Percentiles rank a stretch among this genome's conserved stretches.
phyloP scores from a whole-genome alignment of 2,113 vertebrate genomes.

The Tetrax tetrax region DNA sequence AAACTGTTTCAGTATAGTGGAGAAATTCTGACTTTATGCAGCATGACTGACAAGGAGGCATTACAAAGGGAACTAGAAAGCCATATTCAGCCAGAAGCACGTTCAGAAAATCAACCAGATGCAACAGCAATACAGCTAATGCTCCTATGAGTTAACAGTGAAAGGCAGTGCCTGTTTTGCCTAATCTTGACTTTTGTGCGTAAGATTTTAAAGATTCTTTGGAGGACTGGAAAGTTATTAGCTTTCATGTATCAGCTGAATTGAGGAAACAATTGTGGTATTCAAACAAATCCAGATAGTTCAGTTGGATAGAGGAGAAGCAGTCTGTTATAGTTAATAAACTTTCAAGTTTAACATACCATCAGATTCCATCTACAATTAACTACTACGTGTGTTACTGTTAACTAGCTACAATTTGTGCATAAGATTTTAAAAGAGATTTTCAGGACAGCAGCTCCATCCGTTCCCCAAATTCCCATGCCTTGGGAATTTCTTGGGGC shows the following conservation, averaged over 20 bases:
- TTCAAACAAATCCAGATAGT: constrained; percentile 50
- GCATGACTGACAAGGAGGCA: not conserved
- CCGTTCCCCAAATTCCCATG: not conserved
- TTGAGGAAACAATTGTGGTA: constrained; percentile 54
- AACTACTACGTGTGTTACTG: constrained; percentile 6
- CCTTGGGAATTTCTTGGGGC: not conserved
- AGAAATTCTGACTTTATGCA: not conserved
- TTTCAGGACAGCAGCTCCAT: not conserved
- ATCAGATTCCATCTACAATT: constrained; percentile 48
- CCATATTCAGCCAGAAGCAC: not conserved
- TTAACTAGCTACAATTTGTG: not conserved
- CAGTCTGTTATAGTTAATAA: constrained; percentile 45
- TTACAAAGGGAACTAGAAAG: not conserved
- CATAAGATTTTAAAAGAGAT: not conserved
- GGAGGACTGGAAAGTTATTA: constrained; percentile 9
- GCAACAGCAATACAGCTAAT: not conserved
- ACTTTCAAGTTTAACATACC: constrained; percentile 20
- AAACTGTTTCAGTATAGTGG: not conserved
- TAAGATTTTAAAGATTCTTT: constrained; percentile 34
- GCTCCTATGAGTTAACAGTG: not conserved
- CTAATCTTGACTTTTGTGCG: not conserved
- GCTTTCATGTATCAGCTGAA: constrained; percentile 17
- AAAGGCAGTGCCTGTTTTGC: not conserved
- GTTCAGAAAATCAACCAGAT: not conserved
- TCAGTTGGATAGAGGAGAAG: constrained; percentile 22